phyloP scores from a whole-genome alignment of 2,797 vertebrate species.

The Sylvia borin region DNA sequence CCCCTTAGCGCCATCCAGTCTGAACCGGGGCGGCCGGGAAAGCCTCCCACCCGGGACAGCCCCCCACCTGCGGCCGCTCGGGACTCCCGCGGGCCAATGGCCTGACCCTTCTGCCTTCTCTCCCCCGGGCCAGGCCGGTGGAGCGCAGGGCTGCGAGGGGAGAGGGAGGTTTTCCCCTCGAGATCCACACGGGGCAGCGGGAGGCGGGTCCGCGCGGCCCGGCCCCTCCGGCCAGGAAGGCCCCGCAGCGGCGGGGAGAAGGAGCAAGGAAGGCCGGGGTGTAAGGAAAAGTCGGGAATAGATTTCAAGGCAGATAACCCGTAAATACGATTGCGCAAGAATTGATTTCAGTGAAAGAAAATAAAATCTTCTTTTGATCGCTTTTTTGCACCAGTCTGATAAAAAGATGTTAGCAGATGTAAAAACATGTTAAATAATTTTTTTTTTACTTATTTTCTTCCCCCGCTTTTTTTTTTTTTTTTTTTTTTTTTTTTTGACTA shows the following conservation, averaged over 20 bases:
- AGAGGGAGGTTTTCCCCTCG: not conserved
- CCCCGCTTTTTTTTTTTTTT: fast-evolving
- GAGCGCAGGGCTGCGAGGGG: not conserved
- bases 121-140: not conserved
- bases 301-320: not conserved
- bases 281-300: not conserved
- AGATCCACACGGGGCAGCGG: not conserved
- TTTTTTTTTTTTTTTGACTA: not conserved
- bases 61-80: not conserved
- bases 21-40: not conserved
- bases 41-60: not conserved
- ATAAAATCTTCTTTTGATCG: not conserved
- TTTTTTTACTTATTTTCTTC: not conserved
- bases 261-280: not conserved
- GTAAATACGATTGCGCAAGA: not conserved
- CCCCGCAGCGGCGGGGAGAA: not conserved
- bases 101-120: not conserved
- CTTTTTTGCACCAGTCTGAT: not conserved
- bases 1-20: not conserved
- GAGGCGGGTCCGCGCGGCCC: not conserved
- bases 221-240: not conserved
- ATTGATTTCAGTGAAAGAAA: not conserved
- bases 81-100: not conserved
- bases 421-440: not conserved
- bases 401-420: not conserved